These are phyloP conservation scores for Silurus aristotelis DNA, from an alignment of 2,797 vertebrate species.

Conservation along the genomic window DNA sequence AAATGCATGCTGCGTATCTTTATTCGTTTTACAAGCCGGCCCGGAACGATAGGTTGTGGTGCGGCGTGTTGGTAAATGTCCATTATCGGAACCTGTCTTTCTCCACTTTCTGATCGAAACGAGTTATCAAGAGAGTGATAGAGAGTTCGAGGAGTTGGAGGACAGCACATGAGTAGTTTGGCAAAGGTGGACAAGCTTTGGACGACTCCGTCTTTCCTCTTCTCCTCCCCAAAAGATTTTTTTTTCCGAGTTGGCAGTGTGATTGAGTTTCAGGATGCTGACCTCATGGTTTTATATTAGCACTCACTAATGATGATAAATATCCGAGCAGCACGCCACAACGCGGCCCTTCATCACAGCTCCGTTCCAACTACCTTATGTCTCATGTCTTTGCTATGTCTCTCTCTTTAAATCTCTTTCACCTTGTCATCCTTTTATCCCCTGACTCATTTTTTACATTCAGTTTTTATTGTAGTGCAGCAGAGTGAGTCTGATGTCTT, in stretches of 20 bases:
- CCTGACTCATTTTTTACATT: background rate
- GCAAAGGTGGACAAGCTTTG: conserved; percentile 55
- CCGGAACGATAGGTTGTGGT: conserved; percentile 44
- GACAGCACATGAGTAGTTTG: conserved; percentile 38
- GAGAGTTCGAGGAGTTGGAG: conserved; percentile 25
- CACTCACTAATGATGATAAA: conserved; percentile 52
- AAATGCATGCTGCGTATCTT: conserved; percentile 41
- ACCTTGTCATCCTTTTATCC: background rate
- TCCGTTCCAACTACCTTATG: conserved; percentile 17
- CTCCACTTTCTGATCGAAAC: background rate
- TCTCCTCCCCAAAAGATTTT: conserved; percentile 48
- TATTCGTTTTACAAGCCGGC: conserved; percentile 46
- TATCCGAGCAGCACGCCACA: conserved; percentile 30
- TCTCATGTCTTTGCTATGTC: conserved; percentile 24
- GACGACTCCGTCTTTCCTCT: background rate
- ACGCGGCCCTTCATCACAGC: conserved; percentile 16
- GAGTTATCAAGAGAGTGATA: conserved; percentile 17
- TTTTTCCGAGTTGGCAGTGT: conserved; percentile 16
- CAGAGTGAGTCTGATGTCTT: background rate
- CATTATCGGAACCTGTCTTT: background rate
- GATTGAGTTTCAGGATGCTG: conserved; percentile 48
- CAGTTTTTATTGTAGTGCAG: background rate
- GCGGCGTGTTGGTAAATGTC: conserved; percentile 49
- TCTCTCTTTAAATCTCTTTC: background rate
- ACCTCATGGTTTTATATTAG: conserved; percentile 54